These are phyloP conservation scores for Phasia obesa DNA, from an alignment of 2,888 invertebrate genomes.

Conservation along the genomic window DNA sequence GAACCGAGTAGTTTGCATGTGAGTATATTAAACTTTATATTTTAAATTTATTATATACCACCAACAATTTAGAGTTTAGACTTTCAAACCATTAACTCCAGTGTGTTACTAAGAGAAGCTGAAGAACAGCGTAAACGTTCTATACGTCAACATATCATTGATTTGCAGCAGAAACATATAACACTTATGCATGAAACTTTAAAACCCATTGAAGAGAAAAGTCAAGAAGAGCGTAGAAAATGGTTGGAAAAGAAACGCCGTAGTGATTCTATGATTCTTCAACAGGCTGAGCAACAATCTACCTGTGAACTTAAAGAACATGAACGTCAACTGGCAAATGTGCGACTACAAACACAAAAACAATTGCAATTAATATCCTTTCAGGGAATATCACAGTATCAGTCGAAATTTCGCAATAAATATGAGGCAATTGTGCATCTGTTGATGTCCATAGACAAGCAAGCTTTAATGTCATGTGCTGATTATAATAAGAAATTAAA, in stretches of 20 bases:
- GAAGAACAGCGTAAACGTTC: constrained; percentile 75
- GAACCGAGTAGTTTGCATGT: constrained; percentile 59
- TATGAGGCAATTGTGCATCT: constrained; percentile 84
- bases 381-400: constrained; percentile 85
- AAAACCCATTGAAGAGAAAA: constrained; percentile 61
- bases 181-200: constrained; percentile 60
- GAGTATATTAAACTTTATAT: background rate
- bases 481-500: constrained; percentile 82
- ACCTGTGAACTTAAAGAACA: constrained; percentile 73
- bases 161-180: constrained; percentile 78
- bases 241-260: constrained; percentile 72
- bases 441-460: constrained; percentile 82
- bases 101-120: constrained; percentile 74
- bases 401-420: constrained; percentile 84
- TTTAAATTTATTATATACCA: background rate
- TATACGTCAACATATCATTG: constrained; percentile 74
- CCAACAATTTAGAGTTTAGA: constrained; percentile 71
- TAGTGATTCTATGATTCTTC: constrained; percentile 73
- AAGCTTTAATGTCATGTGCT: constrained; percentile 78
- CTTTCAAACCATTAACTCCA: constrained; percentile 75
- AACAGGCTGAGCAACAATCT: constrained; percentile 76
- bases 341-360: constrained; percentile 75
- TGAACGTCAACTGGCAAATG: constrained; percentile 74
- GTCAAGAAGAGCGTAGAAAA: constrained; percentile 69
- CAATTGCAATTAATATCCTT: constrained; percentile 79